These are phyloP conservation scores for Stramonita haemastoma DNA, from an alignment of 2,888 invertebrate genomes.

Conservation along the genomic window DNA sequence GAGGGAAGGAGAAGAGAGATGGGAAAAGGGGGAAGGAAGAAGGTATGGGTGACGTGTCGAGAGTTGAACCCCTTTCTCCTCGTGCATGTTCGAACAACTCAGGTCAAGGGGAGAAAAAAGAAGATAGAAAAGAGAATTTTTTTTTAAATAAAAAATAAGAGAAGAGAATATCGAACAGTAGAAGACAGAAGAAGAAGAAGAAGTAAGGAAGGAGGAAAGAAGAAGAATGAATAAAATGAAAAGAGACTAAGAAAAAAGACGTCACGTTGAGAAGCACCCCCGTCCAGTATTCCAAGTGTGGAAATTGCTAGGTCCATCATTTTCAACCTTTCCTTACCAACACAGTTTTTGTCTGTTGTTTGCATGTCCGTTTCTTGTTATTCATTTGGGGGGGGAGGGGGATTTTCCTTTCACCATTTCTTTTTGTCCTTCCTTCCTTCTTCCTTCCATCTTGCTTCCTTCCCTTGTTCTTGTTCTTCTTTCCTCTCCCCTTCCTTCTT, in stretches of 20 bases:
- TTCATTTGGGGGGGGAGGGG: not conserved
- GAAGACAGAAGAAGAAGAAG: no score
- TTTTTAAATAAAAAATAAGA: no score
- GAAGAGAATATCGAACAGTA: no score
- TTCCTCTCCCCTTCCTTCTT: no score
- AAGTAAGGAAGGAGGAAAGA: not conserved
- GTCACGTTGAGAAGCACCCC: no score
- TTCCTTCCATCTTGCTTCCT: not conserved
- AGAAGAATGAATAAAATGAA: not conserved
- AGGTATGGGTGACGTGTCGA: not conserved
- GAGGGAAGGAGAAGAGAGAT: not conserved
- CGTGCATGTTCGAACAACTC: no score
- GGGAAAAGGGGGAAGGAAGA: no score
- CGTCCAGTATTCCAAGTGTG: not conserved
- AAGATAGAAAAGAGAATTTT: no score
- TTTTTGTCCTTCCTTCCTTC: not conserved
- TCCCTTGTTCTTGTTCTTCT: not conserved
- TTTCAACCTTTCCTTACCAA: not conserved
- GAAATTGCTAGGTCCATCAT: not conserved
- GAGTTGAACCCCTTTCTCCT: not conserved
- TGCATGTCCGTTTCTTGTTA: not conserved
- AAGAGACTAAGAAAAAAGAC: no score
- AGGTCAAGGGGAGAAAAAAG: no score
- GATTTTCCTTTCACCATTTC: not conserved
- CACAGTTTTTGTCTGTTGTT: not conserved